Conservation (phyloP, 2,113 vertebrate genomes). For the Isichthys henryi region DNA sequence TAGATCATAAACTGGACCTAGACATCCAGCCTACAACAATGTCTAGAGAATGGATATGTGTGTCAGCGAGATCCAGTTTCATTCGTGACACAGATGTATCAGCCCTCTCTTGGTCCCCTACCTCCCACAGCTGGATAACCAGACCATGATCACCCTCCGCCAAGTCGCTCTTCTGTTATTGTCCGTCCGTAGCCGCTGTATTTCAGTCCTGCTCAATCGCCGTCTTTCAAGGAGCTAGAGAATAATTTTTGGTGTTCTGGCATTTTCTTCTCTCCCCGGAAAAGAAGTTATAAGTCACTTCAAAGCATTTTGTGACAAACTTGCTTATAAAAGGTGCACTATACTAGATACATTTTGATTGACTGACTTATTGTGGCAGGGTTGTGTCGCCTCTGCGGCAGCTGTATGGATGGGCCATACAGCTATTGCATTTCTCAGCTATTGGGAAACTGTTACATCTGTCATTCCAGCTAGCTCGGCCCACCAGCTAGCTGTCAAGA, state of each 20-base stretch:
- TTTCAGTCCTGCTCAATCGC: not conserved
- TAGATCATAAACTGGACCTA: not conserved
- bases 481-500: not conserved
- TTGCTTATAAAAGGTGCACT: not conserved
- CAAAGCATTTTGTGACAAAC: not conserved
- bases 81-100: not conserved
- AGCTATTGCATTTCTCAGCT: not conserved
- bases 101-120: not conserved
- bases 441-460: not conserved
- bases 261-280: not conserved
- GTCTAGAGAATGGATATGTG: not conserved
- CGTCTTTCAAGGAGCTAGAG: not conserved
- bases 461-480: not conserved
- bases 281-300: not conserved
- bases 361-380: not conserved
- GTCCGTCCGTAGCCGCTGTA: not conserved
- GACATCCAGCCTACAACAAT: not conserved
- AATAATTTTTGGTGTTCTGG: not conserved
- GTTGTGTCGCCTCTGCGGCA: not conserved
- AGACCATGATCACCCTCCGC: not conserved
- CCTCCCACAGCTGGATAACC: not conserved
- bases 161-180: not conserved
- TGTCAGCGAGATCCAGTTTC: not conserved
- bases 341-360: not conserved
- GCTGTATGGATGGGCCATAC: not conserved